phyloP scores from a whole-genome alignment of 2,797 vertebrate species.

The Paratrypauchen microcephalus region DNA sequence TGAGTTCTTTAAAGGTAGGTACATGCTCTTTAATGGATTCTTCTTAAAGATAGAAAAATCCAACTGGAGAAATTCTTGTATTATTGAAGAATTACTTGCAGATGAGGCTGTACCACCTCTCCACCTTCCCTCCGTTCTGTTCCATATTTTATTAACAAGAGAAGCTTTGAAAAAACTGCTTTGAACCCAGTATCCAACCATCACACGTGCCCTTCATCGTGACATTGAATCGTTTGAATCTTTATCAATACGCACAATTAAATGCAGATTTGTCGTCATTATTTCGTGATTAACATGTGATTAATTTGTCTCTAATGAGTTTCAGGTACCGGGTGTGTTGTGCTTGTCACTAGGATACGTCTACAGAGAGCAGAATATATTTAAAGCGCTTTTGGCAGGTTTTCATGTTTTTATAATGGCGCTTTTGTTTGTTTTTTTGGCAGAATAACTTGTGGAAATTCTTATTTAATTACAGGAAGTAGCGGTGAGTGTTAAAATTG shows the following conservation, averaged over 20 bases:
- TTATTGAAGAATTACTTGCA: background rate
- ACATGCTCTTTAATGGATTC: background rate
- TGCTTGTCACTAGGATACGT: no score
- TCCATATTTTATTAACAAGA: slow-evolving; percentile 1
- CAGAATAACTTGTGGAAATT: no score
- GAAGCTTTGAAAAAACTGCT: background rate
- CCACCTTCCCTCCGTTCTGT: background rate
- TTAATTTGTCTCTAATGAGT: background rate
- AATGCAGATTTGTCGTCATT: background rate
- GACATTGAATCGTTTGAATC: background rate
- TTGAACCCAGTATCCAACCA: background rate
- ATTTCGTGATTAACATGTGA: background rate
- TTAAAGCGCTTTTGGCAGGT: no score
- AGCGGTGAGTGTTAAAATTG: no score
- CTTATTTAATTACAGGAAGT: no score
- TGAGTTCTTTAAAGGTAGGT: no score
- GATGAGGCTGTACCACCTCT: background rate
- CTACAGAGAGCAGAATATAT: no score
- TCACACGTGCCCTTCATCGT: background rate
- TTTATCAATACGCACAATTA: background rate
- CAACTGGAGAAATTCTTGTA: background rate
- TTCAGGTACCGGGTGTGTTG: no score
- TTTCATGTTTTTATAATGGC: no score
- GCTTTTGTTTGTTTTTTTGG: no score
- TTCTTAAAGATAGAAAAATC: background rate